Percentiles rank a stretch among this genome's conserved stretches.
Conservation (phyloP, 2,888 invertebrate genomes). For the Pantelozetes paolii region DNA sequence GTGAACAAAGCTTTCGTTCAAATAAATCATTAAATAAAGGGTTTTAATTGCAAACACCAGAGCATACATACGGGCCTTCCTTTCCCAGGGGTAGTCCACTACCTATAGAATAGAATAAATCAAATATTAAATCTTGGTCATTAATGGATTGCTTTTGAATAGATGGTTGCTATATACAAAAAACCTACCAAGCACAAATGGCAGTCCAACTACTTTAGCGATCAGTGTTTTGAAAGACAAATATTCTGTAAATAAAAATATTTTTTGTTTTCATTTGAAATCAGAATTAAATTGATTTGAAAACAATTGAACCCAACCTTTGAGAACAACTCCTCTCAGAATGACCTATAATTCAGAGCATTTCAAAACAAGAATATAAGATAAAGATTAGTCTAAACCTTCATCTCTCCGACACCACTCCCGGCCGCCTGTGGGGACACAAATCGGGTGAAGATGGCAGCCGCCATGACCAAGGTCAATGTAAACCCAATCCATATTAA, state of each 20-base stretch:
- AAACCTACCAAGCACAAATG: constrained; percentile 16
- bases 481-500: constrained; percentile 35
- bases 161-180: not conserved
- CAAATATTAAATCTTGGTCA: not conserved
- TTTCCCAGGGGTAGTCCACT: constrained; percentile 96
- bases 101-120: constrained; percentile 81
- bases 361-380: not conserved
- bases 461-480: not conserved
- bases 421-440: constrained; percentile 78
- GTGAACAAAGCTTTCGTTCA: constrained; percentile 57
- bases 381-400: constrained; percentile 57
- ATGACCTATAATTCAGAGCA: constrained; percentile 59
- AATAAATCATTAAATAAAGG: no score
- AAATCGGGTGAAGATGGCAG: constrained; percentile 8
- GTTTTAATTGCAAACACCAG: no score
- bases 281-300: constrained; percentile 52
- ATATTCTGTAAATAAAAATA: constrained; percentile 94
- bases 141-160: not conserved
- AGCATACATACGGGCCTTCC: constrained; percentile 63
- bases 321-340: constrained; percentile 76
- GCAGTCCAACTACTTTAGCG: constrained; percentile 80
- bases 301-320: no score
- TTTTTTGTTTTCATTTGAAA: constrained; percentile 60
- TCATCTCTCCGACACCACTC: constrained; percentile 98
- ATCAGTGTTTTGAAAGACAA: constrained; percentile 88